Percentiles rank a stretch among this genome's conserved stretches.
Conservation (phyloP, 2,113 vertebrate genomes). For the Panthera leo region DNA sequence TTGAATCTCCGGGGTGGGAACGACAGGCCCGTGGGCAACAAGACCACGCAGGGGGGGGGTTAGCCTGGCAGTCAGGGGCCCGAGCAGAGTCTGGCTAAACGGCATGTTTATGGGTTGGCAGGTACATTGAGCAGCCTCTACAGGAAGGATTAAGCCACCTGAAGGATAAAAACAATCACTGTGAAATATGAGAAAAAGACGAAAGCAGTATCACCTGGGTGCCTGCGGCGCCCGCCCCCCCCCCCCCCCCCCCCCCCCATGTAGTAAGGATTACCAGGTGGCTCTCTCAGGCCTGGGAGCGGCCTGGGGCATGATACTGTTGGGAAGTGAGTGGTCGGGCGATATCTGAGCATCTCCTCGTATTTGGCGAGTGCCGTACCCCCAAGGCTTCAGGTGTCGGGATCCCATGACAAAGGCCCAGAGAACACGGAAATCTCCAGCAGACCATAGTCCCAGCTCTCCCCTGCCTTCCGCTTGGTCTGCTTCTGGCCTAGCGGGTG, state of each 20-base stretch:
- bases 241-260: background rate
- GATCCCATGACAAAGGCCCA: background rate
- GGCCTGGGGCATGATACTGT: rapidly evolving
- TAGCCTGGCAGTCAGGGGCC: background rate
- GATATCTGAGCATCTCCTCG: background rate
- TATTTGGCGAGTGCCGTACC: background rate
- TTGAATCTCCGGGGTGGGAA: rapidly evolving
- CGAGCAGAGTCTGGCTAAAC: background rate
- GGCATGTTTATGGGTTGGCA: background rate
- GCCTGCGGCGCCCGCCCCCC: background rate
- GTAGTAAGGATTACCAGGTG: background rate
- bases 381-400: background rate
- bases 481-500: background rate
- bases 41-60: background rate
- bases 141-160: background rate
- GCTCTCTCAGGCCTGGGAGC: background rate
- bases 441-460: background rate
- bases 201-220: background rate
- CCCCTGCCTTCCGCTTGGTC: background rate
- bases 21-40: rapidly evolving
- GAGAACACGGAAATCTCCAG: background rate
- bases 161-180: background rate
- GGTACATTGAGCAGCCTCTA: background rate
- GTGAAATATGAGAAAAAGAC: slow-evolving; percentile 28
- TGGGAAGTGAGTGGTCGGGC: background rate